Evolutionary conservation across 2,113 vertebrate genomes (phyloP), one percentile per base, ranked within the genome.

Genomic region (Eublepharis macularius): DNA sequence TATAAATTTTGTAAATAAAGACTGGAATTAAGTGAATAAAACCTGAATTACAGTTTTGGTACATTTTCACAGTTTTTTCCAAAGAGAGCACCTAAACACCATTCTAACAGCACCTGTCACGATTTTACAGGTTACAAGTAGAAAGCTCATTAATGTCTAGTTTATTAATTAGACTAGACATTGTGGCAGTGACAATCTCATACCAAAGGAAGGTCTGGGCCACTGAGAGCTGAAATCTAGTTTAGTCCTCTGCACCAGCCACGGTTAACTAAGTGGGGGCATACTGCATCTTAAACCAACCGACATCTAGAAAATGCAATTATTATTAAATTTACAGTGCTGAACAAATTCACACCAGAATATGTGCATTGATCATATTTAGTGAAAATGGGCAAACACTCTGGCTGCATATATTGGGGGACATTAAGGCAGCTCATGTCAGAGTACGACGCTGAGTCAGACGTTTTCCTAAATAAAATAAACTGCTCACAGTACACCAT

Each of bases 321-420:
- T 87, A 91, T 91, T 82, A 70, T 92, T 90, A 92, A 91, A 84
- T 84, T 63, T 82, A 80, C 88, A 77, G 86, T 81, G 90, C 88
- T 90, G 90, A 94, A 94, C 80, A 78, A 88, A 91, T 90, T 94
- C 80, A 89, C 77, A 79, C 80, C 81, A 84, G 79, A 93, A 94
- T 26, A 83, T 83, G 63, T 75, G 82, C 92, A 92, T 89, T 92
- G 91, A 94, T 94, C 94, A 92, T 88, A 91, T 94, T 88, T 88
- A 91, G 88, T 81, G 91, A 91, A 94, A 94, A 84, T 83, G 84
- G 76, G 70, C 65, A 82, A 91, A 90, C 87, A 9, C 87, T 80
- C 73, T 86, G 49, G 76, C 84, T 86, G 88, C 87, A 87, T 92
- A 81, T 2, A 86, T 77, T 0, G 10, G 81, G 51, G 29, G 79